Evolutionary conservation across 1,140 invertebrate species (phyloP).

Genomic region (Antheraea mylitta): DNA sequence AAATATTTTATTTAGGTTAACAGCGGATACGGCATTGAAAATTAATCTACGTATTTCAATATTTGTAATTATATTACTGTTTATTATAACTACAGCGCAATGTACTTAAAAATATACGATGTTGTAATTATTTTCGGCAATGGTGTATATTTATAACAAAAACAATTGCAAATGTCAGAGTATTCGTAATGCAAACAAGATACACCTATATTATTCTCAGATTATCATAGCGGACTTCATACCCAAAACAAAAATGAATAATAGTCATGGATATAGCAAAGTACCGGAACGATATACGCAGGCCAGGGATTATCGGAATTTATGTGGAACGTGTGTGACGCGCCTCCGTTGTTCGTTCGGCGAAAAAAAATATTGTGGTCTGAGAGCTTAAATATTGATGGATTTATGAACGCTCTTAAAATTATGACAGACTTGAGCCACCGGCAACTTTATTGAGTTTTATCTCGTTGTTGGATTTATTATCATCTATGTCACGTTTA

Average conservation of each 20-base stretch:
- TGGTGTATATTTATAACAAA: not conserved
- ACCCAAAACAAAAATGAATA: conserved; percentile 71
- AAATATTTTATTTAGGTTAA: too few relatives aligned
- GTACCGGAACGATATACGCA: conserved; percentile 42
- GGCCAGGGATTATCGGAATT: conserved; percentile 72
- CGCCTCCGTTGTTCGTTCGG: conserved; percentile 52
- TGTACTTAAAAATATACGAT: too few relatives aligned
- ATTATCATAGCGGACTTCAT: conserved; percentile 12
- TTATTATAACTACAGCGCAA: too few relatives aligned
- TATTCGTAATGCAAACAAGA: not conserved
- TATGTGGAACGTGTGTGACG: conserved; percentile 73
- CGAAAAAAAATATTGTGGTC: conserved; percentile 73
- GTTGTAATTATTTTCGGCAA: too few relatives aligned
- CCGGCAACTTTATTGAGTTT: conserved; percentile 73
- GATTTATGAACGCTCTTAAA: conserved; percentile 76
- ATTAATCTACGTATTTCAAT: too few relatives aligned
- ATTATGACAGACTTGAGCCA: conserved; percentile 71
- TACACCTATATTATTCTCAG: conserved; percentile 17
- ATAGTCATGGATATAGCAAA: conserved; percentile 35
- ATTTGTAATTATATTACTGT: too few relatives aligned
- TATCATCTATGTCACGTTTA: conserved; percentile 52
- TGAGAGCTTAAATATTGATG: conserved; percentile 74
- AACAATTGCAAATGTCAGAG: not conserved
- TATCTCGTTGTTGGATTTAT: conserved; percentile 69
- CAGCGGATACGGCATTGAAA: too few relatives aligned